These are phyloP conservation scores for Coluber constrictor DNA, from an alignment of 2,797 vertebrate genomes.

Conservation along the genomic window DNA sequence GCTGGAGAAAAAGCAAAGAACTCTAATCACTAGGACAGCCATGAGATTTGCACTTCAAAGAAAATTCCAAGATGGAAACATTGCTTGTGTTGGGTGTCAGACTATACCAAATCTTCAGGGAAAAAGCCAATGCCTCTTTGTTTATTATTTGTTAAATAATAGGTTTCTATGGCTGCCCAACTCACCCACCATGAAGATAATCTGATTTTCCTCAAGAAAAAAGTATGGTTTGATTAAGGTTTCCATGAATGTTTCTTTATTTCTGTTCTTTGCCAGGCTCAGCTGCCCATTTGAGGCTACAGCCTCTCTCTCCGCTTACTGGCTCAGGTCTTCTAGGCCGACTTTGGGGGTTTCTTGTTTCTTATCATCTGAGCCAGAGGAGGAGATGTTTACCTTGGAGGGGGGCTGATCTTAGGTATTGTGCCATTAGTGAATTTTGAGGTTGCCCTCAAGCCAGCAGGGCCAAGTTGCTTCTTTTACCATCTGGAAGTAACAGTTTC, in stretches of 20 bases:
- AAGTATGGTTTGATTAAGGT: background rate
- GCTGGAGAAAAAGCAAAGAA: background rate
- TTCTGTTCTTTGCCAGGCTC: background rate
- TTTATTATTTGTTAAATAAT: background rate
- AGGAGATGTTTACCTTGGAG: background rate
- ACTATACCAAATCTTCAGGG: background rate
- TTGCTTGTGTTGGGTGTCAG: background rate
- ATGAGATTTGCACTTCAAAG: background rate
- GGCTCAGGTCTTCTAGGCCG: background rate
- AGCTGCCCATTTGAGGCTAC: background rate
- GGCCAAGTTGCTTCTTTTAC: background rate
- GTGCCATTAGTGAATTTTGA: background rate
- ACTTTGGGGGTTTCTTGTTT: background rate
- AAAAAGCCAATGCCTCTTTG: background rate
- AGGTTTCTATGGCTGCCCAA: background rate
- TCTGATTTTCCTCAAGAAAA: background rate
- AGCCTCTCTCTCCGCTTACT: fast-evolving
- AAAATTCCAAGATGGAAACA: background rate
- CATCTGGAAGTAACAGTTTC: background rate
- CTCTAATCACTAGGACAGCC: background rate
- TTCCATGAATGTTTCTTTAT: background rate
- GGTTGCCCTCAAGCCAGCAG: background rate
- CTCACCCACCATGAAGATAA: background rate
- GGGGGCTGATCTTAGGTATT: background rate
- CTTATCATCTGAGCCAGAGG: background rate